Percentiles rank a stretch among this genome's conserved stretches.
Conservation (phyloP, 2,797 vertebrate genomes). For the Spondyliosoma cantharus region DNA sequence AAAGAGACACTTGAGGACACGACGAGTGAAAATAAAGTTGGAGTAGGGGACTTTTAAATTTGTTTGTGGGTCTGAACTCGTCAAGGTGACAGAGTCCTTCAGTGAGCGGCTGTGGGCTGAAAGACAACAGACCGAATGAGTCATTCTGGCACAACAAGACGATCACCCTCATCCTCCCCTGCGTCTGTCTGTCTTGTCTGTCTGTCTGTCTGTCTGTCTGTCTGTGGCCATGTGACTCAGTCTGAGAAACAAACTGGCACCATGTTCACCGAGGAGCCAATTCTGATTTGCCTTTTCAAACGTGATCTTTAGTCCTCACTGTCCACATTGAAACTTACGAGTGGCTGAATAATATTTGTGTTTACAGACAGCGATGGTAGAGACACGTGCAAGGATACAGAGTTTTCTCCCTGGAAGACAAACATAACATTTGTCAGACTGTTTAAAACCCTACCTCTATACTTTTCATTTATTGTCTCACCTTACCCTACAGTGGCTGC, state of each 20-base stretch:
- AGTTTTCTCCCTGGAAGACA: no score
- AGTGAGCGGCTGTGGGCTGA: conserved; percentile 53
- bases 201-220: conserved; percentile 42
- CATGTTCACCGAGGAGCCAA: conserved; percentile 32
- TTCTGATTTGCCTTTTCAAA: conserved; percentile 20
- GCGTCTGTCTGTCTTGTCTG: conserved; percentile 31
- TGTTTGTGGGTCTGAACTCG: conserved; percentile 51
- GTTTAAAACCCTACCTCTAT: no score
- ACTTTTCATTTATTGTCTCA: background rate
- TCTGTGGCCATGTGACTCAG: conserved; percentile 55
- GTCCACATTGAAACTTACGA: background rate
- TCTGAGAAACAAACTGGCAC: conserved; percentile 51
- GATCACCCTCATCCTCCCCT: conserved; percentile 45
- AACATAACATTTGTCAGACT: no score
- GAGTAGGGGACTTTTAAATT: conserved; percentile 1
- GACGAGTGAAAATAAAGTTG: conserved; percentile 29
- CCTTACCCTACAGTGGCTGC: background rate
- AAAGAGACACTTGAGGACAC: conserved; percentile 10
- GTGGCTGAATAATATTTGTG: background rate
- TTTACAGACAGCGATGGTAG: background rate
- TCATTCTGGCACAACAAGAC: conserved; percentile 71
- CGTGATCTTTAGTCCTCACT: conserved; percentile 22
- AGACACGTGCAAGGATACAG: background rate
- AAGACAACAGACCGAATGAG: conserved; percentile 69
- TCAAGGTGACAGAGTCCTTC: conserved; percentile 33